A percentile compares a stretch with the other conserved stretches of the same genome.
phyloP scores from a whole-genome alignment of 2,888 invertebrate genomes.

The Imbricaverruca yamaguchii region DNA sequence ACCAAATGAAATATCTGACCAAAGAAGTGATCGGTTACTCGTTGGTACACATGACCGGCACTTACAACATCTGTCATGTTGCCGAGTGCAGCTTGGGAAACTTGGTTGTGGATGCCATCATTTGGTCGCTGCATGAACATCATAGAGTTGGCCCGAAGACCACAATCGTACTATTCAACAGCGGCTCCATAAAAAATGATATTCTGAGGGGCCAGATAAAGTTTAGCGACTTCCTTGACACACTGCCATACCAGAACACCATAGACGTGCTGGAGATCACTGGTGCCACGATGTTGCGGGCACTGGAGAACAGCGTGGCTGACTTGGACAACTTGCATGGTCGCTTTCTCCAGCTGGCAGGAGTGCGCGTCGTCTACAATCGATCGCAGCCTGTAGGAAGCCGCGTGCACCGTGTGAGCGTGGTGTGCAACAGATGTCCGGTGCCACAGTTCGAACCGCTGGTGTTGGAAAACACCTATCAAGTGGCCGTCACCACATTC shows the following conservation, averaged over 20 bases:
- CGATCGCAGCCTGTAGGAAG: background rate
- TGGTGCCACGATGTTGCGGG: background rate
- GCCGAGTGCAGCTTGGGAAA: too few species aligned
- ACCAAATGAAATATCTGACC: too few species aligned
- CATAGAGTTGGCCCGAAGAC: too few species aligned
- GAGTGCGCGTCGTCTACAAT: background rate
- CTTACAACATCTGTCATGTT: too few species aligned
- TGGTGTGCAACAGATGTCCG: background rate
- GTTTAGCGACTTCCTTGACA: too few species aligned
- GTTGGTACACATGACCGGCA: too few species aligned
- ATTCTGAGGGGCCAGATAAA: too few species aligned
- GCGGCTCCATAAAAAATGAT: too few species aligned
- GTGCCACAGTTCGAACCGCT: background rate
- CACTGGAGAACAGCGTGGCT: background rate
- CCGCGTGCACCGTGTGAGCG: background rate
- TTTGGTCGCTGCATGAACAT: too few species aligned
- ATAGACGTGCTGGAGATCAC: background rate
- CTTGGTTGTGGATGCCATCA: too few species aligned
- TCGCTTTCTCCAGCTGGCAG: background rate
- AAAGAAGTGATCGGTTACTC: too few species aligned
- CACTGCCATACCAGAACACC: background rate
- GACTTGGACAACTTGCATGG: background rate
- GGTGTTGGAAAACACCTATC: background rate
- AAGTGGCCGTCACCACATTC: background rate
- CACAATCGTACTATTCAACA: too few species aligned